Evolutionary conservation across 2,888 invertebrate genomes (phyloP), one percentile per base, ranked within the genome.

Genomic region (Drosophila mayaguana): DNA sequence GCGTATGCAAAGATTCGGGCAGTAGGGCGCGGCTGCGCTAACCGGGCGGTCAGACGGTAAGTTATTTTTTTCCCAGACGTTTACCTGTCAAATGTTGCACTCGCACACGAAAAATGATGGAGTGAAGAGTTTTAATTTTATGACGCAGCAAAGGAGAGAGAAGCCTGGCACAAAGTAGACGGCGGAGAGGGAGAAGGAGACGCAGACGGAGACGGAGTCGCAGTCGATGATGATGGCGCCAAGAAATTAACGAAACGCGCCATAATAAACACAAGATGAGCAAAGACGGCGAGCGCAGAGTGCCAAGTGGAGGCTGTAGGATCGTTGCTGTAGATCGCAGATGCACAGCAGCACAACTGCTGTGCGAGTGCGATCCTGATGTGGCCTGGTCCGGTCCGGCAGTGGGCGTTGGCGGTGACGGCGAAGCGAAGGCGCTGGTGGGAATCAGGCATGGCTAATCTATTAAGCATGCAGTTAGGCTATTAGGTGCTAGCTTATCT

Each of bases 101-200:
- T 84, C 84, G 83, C 87, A 79, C 77, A 83, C 83, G 88, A 90
- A 91, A 91, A 85, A 91, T 91, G 91, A 91, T 91, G 88, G 91
- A 91, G 91, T 89, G 91, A 91, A 88, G 88, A 87, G 89, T 87
- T 90, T 91, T 90, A 82, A 83, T 87, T 91, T 90, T 91, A 91
- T 91, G 90, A 91, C 91, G 88, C 88, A 84, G 91, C 89, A 88
- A 83, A 84, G 85, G 74, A 75, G 79, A 55, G 51, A 64, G 56
- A 61, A 53, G 62, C 56, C 59, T 59, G 69, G 38, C 42, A 53
- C 56, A 55, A 55, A 51, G 60, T 53, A 71, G 76, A 46, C 38
- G 61, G 48, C 20, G 60, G n/a, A n/a, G 60, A 60, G 32, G 40
- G 11, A 18, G 63, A 51, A 78, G 71, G 55, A 25, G 34, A 14